These are phyloP conservation scores for Ancistrus triradiatus DNA, from an alignment of 2,113 vertebrate species.

Conservation along the genomic window DNA sequence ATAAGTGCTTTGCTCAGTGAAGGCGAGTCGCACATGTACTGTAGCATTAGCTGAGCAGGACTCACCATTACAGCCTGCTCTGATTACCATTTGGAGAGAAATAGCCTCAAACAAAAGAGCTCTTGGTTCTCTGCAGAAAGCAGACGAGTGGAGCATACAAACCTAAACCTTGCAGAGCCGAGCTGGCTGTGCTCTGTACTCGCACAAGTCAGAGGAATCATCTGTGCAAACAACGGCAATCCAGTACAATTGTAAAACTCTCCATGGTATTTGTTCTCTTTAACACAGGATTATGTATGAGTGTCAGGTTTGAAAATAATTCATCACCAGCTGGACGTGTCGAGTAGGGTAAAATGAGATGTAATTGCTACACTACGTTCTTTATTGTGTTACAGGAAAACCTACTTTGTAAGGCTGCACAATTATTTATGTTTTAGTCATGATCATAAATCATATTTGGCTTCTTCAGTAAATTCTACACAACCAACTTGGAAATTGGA, in stretches of 20 bases:
- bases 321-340: no score
- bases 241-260: constrained; percentile 36
- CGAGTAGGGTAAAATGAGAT: no score
- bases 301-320: no score
- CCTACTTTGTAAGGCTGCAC: no score
- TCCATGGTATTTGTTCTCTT: no score
- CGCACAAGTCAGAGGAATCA: constrained; percentile 30
- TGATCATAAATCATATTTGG: no score
- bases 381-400: no score
- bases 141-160: constrained; percentile 44
- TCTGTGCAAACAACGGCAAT: constrained; percentile 42
- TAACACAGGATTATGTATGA: no score
- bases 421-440: no score
- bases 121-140: constrained; percentile 33
- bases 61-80: constrained; percentile 31
- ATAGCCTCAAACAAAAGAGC: constrained; percentile 45
- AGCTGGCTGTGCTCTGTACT: constrained; percentile 12
- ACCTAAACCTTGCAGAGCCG: constrained; percentile 22
- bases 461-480: no score
- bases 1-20: constrained; percentile 29
- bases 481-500: no score
- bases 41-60: constrained; percentile 36
- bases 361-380: no score
- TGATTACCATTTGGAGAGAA: constrained; percentile 45
- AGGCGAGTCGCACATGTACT: constrained; percentile 38